These are phyloP conservation scores for Drosophila affinis DNA, from an alignment of 2,888 invertebrate species.

Conservation along the genomic window DNA sequence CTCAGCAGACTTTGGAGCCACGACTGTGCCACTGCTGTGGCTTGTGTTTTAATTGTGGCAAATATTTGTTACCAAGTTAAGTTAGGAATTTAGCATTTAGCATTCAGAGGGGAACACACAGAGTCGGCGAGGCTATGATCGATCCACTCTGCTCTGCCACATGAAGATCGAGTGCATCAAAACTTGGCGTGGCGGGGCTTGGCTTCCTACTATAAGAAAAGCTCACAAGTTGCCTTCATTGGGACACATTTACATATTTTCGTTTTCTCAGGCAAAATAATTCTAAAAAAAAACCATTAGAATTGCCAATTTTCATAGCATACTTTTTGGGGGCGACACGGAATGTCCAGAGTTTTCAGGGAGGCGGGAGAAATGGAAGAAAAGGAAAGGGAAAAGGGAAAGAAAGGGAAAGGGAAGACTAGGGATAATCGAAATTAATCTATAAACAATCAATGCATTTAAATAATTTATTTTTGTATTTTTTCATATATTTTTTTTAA, in stretches of 20 bases:
- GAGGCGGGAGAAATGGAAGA: no score
- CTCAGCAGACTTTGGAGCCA: slow-evolving; percentile 1
- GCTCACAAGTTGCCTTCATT: no score
- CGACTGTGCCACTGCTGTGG: slow-evolving; percentile 31
- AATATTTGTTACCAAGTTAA: slow-evolving; percentile 50
- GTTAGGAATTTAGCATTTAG: slow-evolving; percentile 38
- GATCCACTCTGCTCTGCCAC: neutral
- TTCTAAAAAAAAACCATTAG: neutral
- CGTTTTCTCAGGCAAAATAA: neutral
- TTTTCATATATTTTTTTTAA: neutral
- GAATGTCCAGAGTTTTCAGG: neutral
- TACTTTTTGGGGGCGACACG: slow-evolving; percentile 67
- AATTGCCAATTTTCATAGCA: slow-evolving; percentile 48
- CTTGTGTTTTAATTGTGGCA: slow-evolving; percentile 66
- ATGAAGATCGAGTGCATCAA: neutral
- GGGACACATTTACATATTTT: no score
- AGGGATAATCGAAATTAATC: no score
- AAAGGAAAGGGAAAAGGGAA: no score
- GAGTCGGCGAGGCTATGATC: neutral
- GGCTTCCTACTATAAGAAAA: no score
- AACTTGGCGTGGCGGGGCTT: no score
- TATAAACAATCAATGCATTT: no score
- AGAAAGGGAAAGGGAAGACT: no score
- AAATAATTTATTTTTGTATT: no score
- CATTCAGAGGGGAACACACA: no score